These are phyloP conservation scores for Coleophora deauratella DNA, from an alignment of 2,888 invertebrate species.

Conservation along the genomic window DNA sequence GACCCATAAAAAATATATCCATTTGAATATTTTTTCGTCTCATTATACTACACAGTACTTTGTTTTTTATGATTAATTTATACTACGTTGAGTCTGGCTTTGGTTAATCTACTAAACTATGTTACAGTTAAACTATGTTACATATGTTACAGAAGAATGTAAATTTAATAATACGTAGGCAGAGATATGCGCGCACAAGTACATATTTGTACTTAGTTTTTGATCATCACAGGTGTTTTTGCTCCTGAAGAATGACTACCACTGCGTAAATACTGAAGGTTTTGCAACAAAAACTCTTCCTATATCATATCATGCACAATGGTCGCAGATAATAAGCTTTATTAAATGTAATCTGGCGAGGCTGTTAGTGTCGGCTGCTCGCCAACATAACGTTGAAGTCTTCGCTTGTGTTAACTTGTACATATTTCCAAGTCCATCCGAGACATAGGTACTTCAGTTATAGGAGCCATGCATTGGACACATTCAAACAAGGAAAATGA, in stretches of 20 bases:
- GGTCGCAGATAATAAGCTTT: constrained; percentile 26
- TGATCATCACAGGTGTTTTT: not conserved
- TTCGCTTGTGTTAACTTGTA: too few species aligned
- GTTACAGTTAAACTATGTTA: too few species aligned
- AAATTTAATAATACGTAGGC: not conserved
- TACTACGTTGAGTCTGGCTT: too few species aligned
- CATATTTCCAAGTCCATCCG: too few species aligned
- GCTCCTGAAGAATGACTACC: constrained; percentile 2
- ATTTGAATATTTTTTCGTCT: constrained; percentile 7
- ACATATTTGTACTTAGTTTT: not conserved
- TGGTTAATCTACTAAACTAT: too few species aligned
- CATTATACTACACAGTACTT: constrained; percentile 1
- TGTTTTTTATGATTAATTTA: constrained; percentile 6
- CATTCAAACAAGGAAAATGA: constrained; percentile 25
- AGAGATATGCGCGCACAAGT: not conserved
- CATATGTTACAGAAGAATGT: not conserved
- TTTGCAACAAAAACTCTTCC: constrained; percentile 49
- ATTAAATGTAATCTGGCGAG: constrained; percentile 29
- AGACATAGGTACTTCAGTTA: too few species aligned
- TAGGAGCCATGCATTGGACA: constrained; percentile 16
- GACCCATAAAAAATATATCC: constrained; percentile 8
- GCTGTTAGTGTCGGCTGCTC: constrained; percentile 13
- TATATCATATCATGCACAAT: constrained; percentile 29
- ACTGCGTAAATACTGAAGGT: constrained; percentile 31
- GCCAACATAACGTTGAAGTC: too few species aligned